These are phyloP conservation scores for Aurelia coerulea DNA, from an alignment of 30 jellyfish, hydroid and myxozoan species.

Conservation along the genomic window DNA sequence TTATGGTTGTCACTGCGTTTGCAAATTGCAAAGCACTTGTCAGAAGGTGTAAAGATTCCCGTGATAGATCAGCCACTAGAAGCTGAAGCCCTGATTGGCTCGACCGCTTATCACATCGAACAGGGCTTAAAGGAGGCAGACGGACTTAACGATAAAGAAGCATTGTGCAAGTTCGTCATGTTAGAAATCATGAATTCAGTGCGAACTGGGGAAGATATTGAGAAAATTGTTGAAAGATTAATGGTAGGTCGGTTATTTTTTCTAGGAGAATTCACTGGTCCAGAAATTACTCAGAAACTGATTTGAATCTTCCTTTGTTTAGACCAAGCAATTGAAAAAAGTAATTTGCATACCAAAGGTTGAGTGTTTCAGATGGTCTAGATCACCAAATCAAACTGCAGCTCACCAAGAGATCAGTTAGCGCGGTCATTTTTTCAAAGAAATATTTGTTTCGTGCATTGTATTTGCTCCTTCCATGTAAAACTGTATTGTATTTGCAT, in stretches of 20 bases:
- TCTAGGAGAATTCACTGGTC: too few species aligned
- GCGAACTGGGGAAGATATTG: slow-evolving; percentile 66
- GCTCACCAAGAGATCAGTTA: too few species aligned
- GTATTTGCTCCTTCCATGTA: too few species aligned
- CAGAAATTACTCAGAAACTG: too few species aligned
- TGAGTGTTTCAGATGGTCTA: too few species aligned
- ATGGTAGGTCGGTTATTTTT: slow-evolving; percentile 14
- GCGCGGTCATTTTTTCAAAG: too few species aligned
- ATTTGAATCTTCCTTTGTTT: too few species aligned
- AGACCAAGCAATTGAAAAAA: too few species aligned
- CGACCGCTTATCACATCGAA: slow-evolving; percentile 37
- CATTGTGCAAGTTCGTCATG: slow-evolving; percentile 29
- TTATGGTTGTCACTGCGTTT: slow-evolving; percentile 53
- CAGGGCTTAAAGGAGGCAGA: slow-evolving; percentile 75
- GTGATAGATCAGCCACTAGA: slow-evolving; percentile 36
- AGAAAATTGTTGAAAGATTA: slow-evolving; percentile 8
- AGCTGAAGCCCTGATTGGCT: slow-evolving; percentile 35
- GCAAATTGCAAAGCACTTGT: slow-evolving; percentile 24
- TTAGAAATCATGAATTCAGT: slow-evolving; percentile 14
- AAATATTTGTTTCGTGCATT: too few species aligned
- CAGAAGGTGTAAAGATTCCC: slow-evolving; percentile 36
- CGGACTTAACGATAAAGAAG: slow-evolving; percentile 42
- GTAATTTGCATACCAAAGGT: too few species aligned
- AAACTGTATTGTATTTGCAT: too few species aligned
- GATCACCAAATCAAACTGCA: too few species aligned